These are phyloP conservation scores for Wiebesia pumilae DNA, from an alignment of 1,140 invertebrate genomes.

Conservation along the genomic window DNA sequence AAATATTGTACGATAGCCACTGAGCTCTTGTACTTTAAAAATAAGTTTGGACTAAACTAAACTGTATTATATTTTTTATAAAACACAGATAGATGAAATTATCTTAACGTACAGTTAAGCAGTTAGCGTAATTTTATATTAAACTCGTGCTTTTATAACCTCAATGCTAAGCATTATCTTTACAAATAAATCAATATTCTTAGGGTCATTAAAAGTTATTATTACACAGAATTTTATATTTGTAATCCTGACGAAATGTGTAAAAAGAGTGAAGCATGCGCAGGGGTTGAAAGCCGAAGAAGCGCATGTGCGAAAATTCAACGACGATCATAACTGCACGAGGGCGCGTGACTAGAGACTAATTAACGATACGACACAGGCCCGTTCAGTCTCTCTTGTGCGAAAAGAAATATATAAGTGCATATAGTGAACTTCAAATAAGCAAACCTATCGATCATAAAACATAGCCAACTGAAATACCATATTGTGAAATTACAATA, in stretches of 20 bases:
- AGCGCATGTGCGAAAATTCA: slow-evolving; percentile 51
- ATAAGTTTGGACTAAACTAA: not conserved
- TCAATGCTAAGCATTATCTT: slow-evolving; percentile 35
- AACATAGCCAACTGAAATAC: not conserved
- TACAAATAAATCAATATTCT: slow-evolving; percentile 45
- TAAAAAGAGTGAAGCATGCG: slow-evolving; percentile 43
- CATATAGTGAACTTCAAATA: slow-evolving; percentile 8
- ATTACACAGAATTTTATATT: slow-evolving; percentile 42
- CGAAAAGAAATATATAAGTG: not conserved
- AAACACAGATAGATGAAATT: not conserved
- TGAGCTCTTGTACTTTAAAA: not conserved
- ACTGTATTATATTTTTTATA: not conserved
- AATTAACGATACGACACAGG: slow-evolving; percentile 41
- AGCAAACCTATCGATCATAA: too few species aligned
- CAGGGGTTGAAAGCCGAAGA: not conserved
- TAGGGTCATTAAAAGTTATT: slow-evolving; percentile 44
- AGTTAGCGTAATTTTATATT: not conserved
- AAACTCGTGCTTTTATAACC: not conserved
- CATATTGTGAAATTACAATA: not conserved
- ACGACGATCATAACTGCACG: slow-evolving; percentile 15
- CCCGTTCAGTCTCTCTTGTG: slow-evolving; percentile 8
- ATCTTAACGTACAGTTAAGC: not conserved
- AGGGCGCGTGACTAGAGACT: slow-evolving; percentile 36
- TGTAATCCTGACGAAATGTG: slow-evolving; percentile 19
- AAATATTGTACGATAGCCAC: too few species aligned